A percentile compares a stretch with the other conserved stretches of the same genome.
These are phyloP conservation scores for Phymastichus coffea DNA, from an alignment of 1,140 invertebrate genomes.

Conservation along the genomic window DNA sequence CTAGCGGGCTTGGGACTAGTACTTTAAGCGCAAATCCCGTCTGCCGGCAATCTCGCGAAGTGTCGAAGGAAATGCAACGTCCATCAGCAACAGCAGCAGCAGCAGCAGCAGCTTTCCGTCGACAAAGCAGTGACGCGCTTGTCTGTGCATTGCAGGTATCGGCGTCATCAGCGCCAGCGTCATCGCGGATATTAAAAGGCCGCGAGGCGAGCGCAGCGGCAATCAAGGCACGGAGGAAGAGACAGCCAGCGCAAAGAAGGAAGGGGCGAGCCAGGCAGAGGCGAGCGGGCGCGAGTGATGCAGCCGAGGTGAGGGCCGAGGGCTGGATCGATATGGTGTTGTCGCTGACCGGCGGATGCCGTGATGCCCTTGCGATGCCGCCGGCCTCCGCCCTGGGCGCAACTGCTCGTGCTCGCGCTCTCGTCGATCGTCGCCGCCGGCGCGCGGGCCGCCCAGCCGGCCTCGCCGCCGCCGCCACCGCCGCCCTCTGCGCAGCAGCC, in stretches of 20 bases:
- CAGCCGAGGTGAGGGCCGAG: not conserved
- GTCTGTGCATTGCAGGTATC: too few relatives aligned
- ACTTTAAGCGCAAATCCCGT: too few relatives aligned
- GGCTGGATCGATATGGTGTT: slow-evolving; percentile 35
- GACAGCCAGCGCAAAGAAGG: not conserved
- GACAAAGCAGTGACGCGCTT: too few relatives aligned
- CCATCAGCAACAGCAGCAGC: too few relatives aligned
- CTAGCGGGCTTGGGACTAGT: too few relatives aligned
- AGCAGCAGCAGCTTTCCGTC: too few relatives aligned
- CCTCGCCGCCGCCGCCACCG: not conserved
- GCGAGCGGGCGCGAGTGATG: not conserved
- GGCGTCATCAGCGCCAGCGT: too few relatives aligned
- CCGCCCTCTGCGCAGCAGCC: not conserved
- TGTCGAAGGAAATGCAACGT: too few relatives aligned
- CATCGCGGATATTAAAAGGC: not conserved
- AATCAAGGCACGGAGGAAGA: not conserved
- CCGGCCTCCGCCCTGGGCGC: slow-evolving; percentile 43
- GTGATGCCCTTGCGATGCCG: slow-evolving; percentile 54
- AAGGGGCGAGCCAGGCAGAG: not conserved
- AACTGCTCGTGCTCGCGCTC: slow-evolving; percentile 30
- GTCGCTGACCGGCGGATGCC: slow-evolving; percentile 29
- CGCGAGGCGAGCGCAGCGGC: not conserved
- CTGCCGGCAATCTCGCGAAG: too few relatives aligned
- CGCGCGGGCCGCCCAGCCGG: slow-evolving; percentile 24
- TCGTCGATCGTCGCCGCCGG: too few relatives aligned